Percentiles rank a stretch among this genome's conserved stretches.
These are phyloP conservation scores for Cryptoprocta ferox DNA, from an alignment of 2,797 vertebrate genomes.

Conservation along the genomic window DNA sequence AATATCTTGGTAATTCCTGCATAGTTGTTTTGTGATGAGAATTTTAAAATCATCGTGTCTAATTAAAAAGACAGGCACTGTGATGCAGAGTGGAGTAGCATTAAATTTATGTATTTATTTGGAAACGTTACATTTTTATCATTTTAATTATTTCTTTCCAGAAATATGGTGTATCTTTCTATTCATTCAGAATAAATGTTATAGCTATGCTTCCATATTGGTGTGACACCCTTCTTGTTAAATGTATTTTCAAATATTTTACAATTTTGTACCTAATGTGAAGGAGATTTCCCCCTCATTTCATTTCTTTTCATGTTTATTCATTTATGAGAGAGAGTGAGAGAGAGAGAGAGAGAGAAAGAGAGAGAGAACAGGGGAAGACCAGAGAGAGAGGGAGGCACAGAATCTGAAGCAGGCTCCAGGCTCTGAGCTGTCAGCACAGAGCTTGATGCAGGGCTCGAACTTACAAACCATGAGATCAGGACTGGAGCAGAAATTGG, in stretches of 20 bases:
- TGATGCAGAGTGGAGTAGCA: conserved; percentile 25
- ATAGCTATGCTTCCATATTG: conserved; percentile 40
- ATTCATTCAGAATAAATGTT: conserved; percentile 67
- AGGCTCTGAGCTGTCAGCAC: no score
- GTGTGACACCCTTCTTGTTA: not conserved
- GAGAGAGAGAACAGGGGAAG: no score
- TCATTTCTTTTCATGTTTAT: no score
- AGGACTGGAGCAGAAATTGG: no score
- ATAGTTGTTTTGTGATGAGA: conserved; percentile 36
- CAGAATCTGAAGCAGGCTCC: no score
- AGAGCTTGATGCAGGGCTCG: no score
- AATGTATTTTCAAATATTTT: conserved; percentile 65
- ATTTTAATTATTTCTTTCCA: conserved; percentile 71
- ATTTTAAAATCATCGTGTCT: conserved; percentile 62
- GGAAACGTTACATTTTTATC: conserved; percentile 68
- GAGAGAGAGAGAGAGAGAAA: no score
- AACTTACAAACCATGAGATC: no score
- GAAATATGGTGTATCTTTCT: conserved; percentile 37
- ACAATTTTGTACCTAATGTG: not conserved
- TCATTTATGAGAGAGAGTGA: no score
- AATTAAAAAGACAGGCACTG: conserved; percentile 59
- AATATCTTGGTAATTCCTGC: conserved; percentile 34
- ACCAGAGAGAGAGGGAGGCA: no score
- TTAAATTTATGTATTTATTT: conserved; percentile 71
- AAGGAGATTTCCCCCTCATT: not conserved